Evolutionary conservation across 2,113 vertebrate genomes (phyloP).

Genomic region (Erinaceus europaeus): DNA sequence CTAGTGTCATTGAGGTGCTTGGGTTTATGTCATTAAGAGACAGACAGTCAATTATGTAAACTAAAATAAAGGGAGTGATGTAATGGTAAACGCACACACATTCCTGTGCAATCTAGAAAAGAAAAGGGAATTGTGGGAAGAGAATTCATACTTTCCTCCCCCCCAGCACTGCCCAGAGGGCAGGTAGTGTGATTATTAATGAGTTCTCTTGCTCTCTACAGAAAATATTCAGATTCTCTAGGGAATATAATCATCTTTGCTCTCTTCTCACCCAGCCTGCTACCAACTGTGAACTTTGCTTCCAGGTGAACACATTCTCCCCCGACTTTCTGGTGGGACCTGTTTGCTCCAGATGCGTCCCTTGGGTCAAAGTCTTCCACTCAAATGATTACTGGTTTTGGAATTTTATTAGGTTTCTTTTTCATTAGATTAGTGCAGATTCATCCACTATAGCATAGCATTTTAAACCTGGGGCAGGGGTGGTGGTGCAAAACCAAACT

Average conservation of each 20-base stretch:
- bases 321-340: neutral
- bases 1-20: constrained; percentile 17
- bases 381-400: neutral
- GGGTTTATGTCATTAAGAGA: constrained; percentile 17
- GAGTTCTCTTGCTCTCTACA: constrained; percentile 13
- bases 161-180: neutral
- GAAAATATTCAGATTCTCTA: neutral
- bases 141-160: neutral
- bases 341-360: neutral
- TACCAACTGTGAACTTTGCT: neutral
- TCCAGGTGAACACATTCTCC: neutral
- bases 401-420: neutral
- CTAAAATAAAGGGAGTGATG: constrained; percentile 23
- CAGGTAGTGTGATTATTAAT: constrained; percentile 16
- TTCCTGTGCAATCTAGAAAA: neutral
- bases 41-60: constrained; percentile 28
- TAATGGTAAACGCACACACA: neutral
- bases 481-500: too few species aligned
- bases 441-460: neutral
- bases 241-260: neutral
- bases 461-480: too few species aligned
- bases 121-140: neutral
- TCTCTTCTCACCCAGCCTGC: neutral
- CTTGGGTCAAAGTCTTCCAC: neutral
- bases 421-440: neutral